Evolutionary conservation across 1,140 invertebrate genomes (phyloP), one percentile per base, ranked within the genome.

Genomic region (Catajapyx aquilonaris): DNA sequence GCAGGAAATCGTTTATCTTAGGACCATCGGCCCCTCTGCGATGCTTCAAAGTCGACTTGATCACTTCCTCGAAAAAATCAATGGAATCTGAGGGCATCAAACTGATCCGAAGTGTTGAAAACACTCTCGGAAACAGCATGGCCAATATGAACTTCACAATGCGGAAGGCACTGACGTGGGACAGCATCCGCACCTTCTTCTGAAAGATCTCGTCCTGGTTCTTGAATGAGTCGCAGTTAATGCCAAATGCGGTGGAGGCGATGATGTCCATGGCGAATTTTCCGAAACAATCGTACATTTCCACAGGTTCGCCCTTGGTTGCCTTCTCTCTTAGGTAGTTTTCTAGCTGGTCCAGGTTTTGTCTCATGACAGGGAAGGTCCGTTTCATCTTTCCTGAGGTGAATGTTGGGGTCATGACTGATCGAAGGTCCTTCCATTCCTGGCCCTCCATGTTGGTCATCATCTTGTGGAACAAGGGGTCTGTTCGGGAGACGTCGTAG

Each of bases 1-100:
- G 44, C 1, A 48, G 13, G 34, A 48, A 48, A 31, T 48, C 46
- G n/a, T 44, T 10, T 0, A 44, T 35, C 25, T 39, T 41, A 19
- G 41, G 39, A 17, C 34, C 37, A 2, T 18, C 40, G 15, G 28
- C 7, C 30, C 41, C 11, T 11, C 44, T 25, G 4, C 39, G 32
- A n/a, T n/a, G n/a, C n/a, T n/a, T n/a, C n/a, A n/a, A n/a, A n/a
- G n/a, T n/a, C n/a, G n/a, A n/a, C n/a, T n/a, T n/a, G n/a, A n/a
- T n/a, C n/a, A n/a, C n/a, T n/a, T n/a, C n/a, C n/a, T n/a, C n/a
- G n/a, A n/a, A n/a, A n/a, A n/a, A n/a, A n/a, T n/a, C n/a, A n/a
- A n/a, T n/a, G n/a, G n/a, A n/a, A n/a, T n/a, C n/a, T n/a, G n/a
- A n/a, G n/a, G n/a, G n/a, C n/a, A n/a, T n/a, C n/a, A n/a, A n/a